Percentiles rank a stretch among this genome's conserved stretches.
phyloP scores from a whole-genome alignment of 1,140 invertebrate genomes.

The Eulimnadia texana region DNA sequence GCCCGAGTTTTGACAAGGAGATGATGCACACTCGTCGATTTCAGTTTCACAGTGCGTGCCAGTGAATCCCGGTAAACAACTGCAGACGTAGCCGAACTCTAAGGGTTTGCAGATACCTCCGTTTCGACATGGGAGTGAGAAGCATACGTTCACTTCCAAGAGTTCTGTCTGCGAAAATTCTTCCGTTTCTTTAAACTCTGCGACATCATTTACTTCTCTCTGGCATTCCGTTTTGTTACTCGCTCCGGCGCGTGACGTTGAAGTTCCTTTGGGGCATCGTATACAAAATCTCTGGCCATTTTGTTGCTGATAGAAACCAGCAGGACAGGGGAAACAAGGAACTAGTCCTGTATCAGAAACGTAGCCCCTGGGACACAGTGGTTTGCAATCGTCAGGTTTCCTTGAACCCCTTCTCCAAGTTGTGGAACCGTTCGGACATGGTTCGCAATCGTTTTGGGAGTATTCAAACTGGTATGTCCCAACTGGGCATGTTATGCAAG shows the following conservation, averaged over 20 bases:
- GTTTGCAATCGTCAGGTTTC: conserved; percentile 33
- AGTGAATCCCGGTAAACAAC: conserved; percentile 23
- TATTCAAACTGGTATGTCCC: conserved; percentile 44
- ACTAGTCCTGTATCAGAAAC: conserved; percentile 33
- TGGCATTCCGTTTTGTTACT: conserved; percentile 21
- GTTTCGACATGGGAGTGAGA: conserved; percentile 21
- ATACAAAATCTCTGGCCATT: conserved; percentile 31
- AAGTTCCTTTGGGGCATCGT: conserved; percentile 26
- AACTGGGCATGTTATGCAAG: conserved; percentile 42
- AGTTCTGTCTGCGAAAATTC: conserved; percentile 7
- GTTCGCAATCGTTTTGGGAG: conserved; percentile 37
- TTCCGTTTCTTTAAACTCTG: background rate
- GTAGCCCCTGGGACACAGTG: conserved; percentile 30
- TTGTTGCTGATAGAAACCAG: conserved; percentile 32
- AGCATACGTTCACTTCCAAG: conserved; percentile 24
- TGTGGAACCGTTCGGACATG: conserved; percentile 40
- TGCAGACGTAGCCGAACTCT: conserved; percentile 24
- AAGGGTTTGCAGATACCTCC: conserved; percentile 21
- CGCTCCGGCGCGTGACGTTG: conserved; percentile 21
- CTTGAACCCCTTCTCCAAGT: conserved; percentile 35
- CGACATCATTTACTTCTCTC: background rate
- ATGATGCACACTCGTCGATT: conserved; percentile 28
- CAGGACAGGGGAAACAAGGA: conserved; percentile 36
- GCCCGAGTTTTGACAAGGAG: conserved; percentile 43
- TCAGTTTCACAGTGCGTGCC: conserved; percentile 25